Conservation (phyloP, 2,113 vertebrate species). For the Ibidorhyncha struthersii region DNA sequence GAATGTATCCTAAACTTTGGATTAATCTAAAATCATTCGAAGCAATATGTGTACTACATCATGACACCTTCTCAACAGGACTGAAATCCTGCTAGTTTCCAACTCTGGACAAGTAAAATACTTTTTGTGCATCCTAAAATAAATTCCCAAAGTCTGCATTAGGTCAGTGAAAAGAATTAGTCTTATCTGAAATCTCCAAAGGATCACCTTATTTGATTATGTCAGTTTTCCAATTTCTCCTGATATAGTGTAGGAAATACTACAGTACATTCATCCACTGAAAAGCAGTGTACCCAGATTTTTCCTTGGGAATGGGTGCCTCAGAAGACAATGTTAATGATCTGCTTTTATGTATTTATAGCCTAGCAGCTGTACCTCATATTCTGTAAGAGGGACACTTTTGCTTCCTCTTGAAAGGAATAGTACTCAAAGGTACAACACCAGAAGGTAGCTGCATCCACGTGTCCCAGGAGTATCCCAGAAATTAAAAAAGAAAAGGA, state of each 20-base stretch:
- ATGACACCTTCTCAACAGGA: neutral
- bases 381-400: neutral
- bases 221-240: neutral
- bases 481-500: neutral
- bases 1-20: neutral
- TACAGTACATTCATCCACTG: neutral
- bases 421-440: neutral
- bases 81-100: neutral
- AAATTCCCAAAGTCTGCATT: neutral
- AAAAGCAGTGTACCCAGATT: neutral
- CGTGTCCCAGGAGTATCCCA: neutral
- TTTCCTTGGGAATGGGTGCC: neutral
- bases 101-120: neutral
- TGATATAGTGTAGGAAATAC: neutral
- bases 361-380: neutral
- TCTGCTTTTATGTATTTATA: neutral
- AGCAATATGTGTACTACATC: neutral
- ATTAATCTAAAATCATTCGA: neutral
- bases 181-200: neutral
- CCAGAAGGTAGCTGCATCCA: neutral
- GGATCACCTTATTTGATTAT: neutral
- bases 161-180: neutral
- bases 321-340: neutral
- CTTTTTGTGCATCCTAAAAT: neutral
- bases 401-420: neutral